phyloP scores from a whole-genome alignment of 2,113 vertebrate genomes.

The Opisthocomus hoazin region DNA sequence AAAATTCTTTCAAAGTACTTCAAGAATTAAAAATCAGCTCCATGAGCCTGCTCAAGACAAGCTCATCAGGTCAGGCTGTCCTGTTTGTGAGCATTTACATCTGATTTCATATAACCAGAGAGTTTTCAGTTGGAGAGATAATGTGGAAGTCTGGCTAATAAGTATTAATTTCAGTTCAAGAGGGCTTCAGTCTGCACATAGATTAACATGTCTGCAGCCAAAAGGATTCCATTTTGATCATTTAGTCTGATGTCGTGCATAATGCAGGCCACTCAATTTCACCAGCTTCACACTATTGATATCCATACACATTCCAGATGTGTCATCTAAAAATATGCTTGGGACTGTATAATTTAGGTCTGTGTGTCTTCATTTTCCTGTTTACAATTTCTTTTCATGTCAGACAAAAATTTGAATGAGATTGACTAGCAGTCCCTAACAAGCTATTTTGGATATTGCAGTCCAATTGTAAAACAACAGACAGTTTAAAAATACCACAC shows the following conservation, averaged over 20 bases:
- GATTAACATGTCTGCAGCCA: not conserved
- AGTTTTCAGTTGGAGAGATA: not conserved
- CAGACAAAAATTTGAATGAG: not conserved
- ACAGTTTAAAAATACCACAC: not conserved
- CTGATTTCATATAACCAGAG: not conserved
- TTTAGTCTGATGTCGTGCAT: not conserved
- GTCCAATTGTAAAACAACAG: not conserved
- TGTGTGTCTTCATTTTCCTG: not conserved
- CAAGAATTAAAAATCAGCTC: not conserved
- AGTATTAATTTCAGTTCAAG: slow-evolving; percentile 13
- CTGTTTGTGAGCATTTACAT: not conserved
- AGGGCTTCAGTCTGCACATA: not conserved
- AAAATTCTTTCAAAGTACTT: not conserved
- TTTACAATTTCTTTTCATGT: not conserved
- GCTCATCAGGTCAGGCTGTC: not conserved
- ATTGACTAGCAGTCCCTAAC: not conserved
- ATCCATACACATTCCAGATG: not conserved
- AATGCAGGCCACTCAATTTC: not conserved
- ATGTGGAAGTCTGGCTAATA: not conserved
- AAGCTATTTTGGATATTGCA: not conserved
- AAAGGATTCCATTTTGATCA: not conserved
- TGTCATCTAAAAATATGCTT: not conserved
- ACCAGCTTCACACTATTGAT: not conserved
- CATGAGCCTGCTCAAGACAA: not conserved
- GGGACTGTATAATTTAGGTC: not conserved